A percentile compares a stretch with the other conserved stretches of the same genome.
Conservation (phyloP, 64 coral and sea anemone genomes). For the Montipora cactus region DNA sequence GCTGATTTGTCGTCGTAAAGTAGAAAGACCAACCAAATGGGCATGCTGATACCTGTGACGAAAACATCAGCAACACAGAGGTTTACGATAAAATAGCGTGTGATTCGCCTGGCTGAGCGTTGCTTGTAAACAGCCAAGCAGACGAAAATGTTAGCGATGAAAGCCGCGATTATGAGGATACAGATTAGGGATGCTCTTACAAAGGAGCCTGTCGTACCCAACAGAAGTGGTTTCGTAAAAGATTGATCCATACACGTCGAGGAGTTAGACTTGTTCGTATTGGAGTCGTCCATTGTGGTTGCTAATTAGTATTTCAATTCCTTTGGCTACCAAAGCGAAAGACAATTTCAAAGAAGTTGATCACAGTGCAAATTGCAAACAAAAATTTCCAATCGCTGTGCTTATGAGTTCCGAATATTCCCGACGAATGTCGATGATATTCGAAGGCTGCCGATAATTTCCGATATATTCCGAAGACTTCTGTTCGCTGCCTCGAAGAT, state of each 20-base stretch:
- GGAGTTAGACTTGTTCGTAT: background rate
- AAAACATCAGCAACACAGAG: slow-evolving; percentile 76
- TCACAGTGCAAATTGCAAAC: background rate
- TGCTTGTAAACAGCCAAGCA: slow-evolving; percentile 56
- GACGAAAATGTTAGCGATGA: slow-evolving; percentile 68
- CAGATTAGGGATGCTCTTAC: slow-evolving; percentile 48
- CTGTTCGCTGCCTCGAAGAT: background rate
- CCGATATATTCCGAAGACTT: background rate
- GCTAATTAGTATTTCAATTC: no score
- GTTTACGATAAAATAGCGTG: slow-evolving; percentile 85
- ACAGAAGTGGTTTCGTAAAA: background rate
- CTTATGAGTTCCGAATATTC: background rate
- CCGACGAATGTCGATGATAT: background rate
- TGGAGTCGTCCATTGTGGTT: background rate
- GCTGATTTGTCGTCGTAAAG: slow-evolving; percentile 6
- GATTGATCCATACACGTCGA: background rate
- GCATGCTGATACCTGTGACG: slow-evolving; percentile 80
- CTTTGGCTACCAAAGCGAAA: background rate
- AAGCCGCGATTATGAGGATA: slow-evolving; percentile 54
- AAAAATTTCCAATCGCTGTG: background rate
- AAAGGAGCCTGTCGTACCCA: slow-evolving; percentile 15
- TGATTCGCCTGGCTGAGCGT: slow-evolving; percentile 50
- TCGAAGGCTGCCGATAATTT: background rate
- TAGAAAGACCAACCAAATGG: slow-evolving; percentile 69
- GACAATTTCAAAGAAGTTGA: background rate